These are phyloP conservation scores for Vanacampus margaritifer DNA, from an alignment of 2,113 vertebrate genomes.

Conservation along the genomic window DNA sequence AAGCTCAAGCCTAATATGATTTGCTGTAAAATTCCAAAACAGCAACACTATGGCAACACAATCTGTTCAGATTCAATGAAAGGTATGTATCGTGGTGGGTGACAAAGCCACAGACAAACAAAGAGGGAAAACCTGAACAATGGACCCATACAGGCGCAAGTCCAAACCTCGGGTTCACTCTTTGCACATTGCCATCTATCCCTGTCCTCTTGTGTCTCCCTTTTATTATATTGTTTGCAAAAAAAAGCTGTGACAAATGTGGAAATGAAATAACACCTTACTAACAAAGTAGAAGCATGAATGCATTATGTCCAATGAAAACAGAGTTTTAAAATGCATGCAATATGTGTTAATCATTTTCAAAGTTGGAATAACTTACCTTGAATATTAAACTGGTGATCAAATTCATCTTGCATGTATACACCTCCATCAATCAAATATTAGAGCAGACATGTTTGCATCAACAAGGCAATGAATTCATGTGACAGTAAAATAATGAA, in stretches of 20 bases:
- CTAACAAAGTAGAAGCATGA: conserved; percentile 31
- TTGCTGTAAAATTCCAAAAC: conserved; percentile 69
- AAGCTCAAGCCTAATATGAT: conserved; percentile 62
- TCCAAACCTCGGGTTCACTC: conserved; percentile 61
- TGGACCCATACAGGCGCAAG: conserved; percentile 40
- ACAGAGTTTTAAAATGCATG: neutral
- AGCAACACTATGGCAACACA: conserved; percentile 82
- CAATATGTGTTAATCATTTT: neutral
- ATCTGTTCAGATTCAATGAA: conserved; percentile 77
- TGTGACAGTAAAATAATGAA: too few relatives aligned
- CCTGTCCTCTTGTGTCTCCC: conserved; percentile 44
- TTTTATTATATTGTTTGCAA: conserved; percentile 39
- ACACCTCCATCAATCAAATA: too few relatives aligned
- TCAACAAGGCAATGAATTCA: too few relatives aligned
- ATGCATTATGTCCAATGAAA: neutral
- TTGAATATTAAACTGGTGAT: neutral
- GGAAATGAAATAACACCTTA: conserved; percentile 25
- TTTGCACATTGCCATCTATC: conserved; percentile 52
- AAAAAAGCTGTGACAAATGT: conserved; percentile 21
- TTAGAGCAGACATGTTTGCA: neutral
- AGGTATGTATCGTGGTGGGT: conserved; percentile 77
- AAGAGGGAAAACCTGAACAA: conserved; percentile 58
- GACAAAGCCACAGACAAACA: conserved; percentile 76
- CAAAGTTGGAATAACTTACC: neutral
- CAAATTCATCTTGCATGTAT: neutral